Percentiles rank a stretch among this genome's conserved stretches.
These are phyloP conservation scores for Danio kyathit DNA, from an alignment of 2,797 vertebrate species.

Conservation along the genomic window DNA sequence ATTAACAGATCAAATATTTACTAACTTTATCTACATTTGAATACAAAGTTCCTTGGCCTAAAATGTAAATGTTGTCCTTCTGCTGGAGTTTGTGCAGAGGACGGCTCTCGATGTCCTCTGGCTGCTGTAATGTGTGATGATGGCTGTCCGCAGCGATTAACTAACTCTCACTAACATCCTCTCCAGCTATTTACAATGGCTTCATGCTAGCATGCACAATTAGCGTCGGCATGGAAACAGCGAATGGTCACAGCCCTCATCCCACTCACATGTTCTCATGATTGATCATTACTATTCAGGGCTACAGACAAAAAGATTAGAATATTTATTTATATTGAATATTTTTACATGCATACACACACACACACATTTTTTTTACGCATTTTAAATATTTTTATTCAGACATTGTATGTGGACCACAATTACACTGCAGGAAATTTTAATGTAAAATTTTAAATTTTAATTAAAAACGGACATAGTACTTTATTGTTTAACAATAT, in stretches of 20 bases:
- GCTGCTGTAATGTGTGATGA: conserved; percentile 55
- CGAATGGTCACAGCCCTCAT: conserved; percentile 18
- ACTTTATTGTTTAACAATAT: no score
- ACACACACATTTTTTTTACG: no score
- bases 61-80: conserved; percentile 20
- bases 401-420: no score
- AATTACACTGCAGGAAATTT: no score
- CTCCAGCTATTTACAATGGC: conserved; percentile 53
- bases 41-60: conserved; percentile 7
- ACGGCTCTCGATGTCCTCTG: conserved; percentile 14
- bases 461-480: no score
- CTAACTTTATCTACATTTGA: background rate
- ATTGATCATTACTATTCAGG: conserved; percentile 20
- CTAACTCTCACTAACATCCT: conserved; percentile 39
- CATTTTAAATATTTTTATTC: no score
- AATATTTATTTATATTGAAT: background rate
- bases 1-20: background rate
- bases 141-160: conserved; percentile 57
- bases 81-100: conserved; percentile 2
- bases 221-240: conserved; percentile 49
- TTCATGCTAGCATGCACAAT: conserved; percentile 51
- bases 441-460: no score
- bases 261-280: background rate
- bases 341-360: background rate
- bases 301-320: background rate